Conservation (phyloP, 2,113 vertebrate species). For the Crocuta crocuta region DNA sequence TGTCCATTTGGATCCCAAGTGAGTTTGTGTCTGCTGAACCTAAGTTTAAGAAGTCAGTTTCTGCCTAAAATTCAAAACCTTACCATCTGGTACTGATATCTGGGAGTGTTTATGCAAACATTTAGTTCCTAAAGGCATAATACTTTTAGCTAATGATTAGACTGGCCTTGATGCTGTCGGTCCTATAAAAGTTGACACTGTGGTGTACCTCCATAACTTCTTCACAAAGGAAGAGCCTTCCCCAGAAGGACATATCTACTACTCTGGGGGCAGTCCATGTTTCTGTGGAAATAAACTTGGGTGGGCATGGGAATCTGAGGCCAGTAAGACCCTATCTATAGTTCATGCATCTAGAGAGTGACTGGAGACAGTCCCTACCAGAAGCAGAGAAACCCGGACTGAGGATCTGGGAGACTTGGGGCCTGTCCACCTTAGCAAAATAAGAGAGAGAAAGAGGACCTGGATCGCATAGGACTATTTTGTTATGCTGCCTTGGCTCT, state of each 20-base stretch:
- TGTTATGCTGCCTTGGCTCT: neutral
- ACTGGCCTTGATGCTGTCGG: neutral
- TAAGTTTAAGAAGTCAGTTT: neutral
- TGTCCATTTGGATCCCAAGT: neutral
- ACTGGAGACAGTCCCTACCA: accelerated
- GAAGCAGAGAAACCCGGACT: neutral
- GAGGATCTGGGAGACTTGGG: neutral
- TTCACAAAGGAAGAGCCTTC: neutral
- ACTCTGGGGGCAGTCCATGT: neutral
- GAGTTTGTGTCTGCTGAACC: neutral
- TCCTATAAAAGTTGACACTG: neutral
- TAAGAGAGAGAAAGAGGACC: neutral
- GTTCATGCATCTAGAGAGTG: neutral
- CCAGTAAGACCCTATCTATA: neutral
- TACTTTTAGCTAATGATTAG: neutral
- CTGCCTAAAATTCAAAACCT: neutral
- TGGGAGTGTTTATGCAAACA: neutral
- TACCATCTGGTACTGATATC: neutral
- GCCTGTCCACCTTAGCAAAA: too few species aligned
- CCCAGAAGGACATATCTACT: neutral
- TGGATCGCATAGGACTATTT: accelerated
- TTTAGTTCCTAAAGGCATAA: neutral
- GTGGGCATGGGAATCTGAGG: neutral
- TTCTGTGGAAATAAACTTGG: neutral
- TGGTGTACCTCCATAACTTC: neutral